These are phyloP conservation scores for Crypturellus tataupa DNA, from an alignment of 2,797 vertebrate species.

Conservation along the genomic window DNA sequence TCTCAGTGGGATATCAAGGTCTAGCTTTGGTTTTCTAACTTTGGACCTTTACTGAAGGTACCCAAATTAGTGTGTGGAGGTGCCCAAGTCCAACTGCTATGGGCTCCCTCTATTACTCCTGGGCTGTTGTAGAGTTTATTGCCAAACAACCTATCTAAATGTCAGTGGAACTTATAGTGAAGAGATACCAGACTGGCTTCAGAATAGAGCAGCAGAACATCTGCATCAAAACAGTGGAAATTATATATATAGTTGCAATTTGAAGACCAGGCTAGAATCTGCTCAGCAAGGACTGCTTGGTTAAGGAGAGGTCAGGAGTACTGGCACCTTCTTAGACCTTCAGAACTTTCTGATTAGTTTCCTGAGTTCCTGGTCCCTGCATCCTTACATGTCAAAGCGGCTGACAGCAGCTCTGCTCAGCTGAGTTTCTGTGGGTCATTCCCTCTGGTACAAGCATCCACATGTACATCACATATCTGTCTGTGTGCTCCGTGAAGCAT, in stretches of 20 bases:
- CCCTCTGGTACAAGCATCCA: not conserved
- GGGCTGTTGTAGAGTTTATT: not conserved
- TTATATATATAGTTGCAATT: not conserved
- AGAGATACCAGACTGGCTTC: not conserved
- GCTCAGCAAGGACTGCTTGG: not conserved
- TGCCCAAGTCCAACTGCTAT: not conserved
- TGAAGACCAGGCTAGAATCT: conserved; percentile 30
- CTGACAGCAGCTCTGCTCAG: not conserved
- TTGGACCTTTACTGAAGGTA: not conserved
- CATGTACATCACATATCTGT: not conserved
- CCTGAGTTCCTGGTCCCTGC: not conserved
- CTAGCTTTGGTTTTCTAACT: not conserved
- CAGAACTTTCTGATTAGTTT: not conserved
- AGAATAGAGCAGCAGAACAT: not conserved
- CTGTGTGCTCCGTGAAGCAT: not conserved
- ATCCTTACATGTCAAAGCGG: not conserved
- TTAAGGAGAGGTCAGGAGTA: conserved; percentile 17
- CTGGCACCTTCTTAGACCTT: not conserved
- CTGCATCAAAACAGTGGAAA: conserved; percentile 1
- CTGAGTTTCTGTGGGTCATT: not conserved
- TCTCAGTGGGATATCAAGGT: not conserved
- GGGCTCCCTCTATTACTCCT: not conserved
- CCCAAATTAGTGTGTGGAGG: not conserved
- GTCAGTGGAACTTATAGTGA: not conserved
- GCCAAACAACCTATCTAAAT: not conserved